Percentiles rank a stretch among this genome's conserved stretches.
Conservation (phyloP, 2,797 vertebrate species). For the Octomys mimax region DNA sequence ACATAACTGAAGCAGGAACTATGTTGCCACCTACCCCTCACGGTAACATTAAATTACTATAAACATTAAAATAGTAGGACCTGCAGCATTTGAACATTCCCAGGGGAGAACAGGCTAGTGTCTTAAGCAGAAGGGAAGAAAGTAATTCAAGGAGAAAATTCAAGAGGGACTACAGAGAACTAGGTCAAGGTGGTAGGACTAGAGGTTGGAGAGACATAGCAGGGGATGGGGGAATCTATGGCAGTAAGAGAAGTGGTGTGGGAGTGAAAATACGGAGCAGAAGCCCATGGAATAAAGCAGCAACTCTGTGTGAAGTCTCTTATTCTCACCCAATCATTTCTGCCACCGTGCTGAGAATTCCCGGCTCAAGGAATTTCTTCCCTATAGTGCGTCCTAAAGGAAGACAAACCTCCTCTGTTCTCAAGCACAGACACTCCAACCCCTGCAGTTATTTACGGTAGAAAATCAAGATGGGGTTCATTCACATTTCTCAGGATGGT, state of each 20-base stretch:
- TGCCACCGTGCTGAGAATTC: not conserved
- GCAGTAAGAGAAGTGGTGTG: fast-evolving
- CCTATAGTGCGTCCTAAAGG: not conserved
- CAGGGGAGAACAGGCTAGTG: not conserved
- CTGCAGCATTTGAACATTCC: not conserved
- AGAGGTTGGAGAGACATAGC: not conserved
- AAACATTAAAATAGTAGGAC: not conserved
- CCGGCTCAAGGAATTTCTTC: not conserved
- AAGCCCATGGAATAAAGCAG: not conserved
- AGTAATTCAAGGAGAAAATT: not conserved
- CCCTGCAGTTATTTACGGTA: not conserved
- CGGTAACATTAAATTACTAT: not conserved
- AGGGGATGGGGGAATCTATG: fast-evolving
- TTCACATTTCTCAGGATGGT: not conserved
- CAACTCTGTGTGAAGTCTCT: not conserved
- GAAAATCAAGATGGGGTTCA: not conserved
- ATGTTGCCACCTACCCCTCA: not conserved
- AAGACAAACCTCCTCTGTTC: not conserved
- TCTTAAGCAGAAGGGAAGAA: not conserved
- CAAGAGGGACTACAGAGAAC: not conserved
- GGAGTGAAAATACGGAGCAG: not conserved
- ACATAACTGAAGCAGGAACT: not conserved
- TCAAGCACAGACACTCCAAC: not conserved
- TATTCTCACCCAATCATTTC: not conserved
- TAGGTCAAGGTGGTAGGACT: not conserved